A percentile compares a stretch with the other conserved stretches of the same genome.
These are phyloP conservation scores for Notamacropus eugenii DNA, from an alignment of 2,797 vertebrate species.

Conservation along the genomic window DNA sequence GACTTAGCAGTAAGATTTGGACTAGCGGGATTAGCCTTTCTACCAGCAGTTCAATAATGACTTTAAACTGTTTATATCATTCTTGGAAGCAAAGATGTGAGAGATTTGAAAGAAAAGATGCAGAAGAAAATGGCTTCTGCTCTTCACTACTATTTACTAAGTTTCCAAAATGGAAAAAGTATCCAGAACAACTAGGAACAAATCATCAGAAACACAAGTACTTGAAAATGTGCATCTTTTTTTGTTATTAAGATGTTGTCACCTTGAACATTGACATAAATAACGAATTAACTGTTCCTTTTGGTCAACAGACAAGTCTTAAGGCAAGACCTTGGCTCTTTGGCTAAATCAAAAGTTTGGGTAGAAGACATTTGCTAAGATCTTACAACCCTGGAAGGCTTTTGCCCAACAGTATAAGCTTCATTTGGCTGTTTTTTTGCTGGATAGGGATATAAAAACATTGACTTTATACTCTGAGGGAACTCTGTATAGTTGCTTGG, in stretches of 20 bases:
- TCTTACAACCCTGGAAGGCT: background rate
- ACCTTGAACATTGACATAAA: background rate
- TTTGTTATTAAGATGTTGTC: background rate
- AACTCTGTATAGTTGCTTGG: background rate
- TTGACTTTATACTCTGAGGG: background rate
- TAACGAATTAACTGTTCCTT: background rate
- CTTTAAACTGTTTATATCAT: too few relatives aligned
- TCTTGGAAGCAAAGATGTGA: too few relatives aligned
- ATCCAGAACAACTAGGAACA: background rate
- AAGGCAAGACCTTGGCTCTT: background rate
- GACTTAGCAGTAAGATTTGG: too few relatives aligned
- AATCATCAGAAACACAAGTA: background rate
- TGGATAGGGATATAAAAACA: conserved; percentile 28
- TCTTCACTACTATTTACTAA: too few relatives aligned
- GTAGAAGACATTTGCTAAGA: background rate
- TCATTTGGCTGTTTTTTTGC: conserved; percentile 38
- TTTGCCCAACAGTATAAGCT: background rate
- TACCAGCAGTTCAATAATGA: too few relatives aligned
- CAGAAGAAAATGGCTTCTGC: too few relatives aligned
- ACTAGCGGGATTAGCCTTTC: too few relatives aligned
- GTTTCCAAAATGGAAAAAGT: background rate
- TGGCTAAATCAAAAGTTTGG: background rate
- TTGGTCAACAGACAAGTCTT: background rate
- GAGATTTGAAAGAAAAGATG: too few relatives aligned
- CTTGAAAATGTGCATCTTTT: background rate